These are phyloP conservation scores for Trissolcus japonicus DNA, from an alignment of 2,888 invertebrate species.

Conservation along the genomic window DNA sequence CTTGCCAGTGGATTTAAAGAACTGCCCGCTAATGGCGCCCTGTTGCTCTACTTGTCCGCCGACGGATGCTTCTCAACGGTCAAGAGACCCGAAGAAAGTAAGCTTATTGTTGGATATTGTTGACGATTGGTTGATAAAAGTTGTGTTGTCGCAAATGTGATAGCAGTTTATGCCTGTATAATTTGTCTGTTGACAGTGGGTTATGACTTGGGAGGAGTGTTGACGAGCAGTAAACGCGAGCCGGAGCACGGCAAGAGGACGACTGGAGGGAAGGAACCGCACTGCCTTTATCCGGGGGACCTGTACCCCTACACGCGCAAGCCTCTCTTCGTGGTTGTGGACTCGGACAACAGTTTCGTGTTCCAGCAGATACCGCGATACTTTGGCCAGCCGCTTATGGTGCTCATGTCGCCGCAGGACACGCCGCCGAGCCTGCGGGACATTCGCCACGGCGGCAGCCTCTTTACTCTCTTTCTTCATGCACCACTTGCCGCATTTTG, in stretches of 20 bases:
- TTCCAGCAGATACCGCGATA: slow-evolving; percentile 93
- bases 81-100: slow-evolving; percentile 93
- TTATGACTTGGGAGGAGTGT: slow-evolving; percentile 93
- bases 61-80: slow-evolving; percentile 90
- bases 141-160: no score
- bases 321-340: slow-evolving; percentile 94
- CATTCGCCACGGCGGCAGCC: slow-evolving; percentile 90
- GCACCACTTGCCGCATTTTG: slow-evolving; percentile 95
- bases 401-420: slow-evolving; percentile 95
- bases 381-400: slow-evolving; percentile 95
- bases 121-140: no score
- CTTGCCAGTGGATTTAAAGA: slow-evolving; percentile 95
- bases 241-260: slow-evolving; percentile 78
- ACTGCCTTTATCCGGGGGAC: slow-evolving; percentile 94
- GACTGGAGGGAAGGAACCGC: slow-evolving; percentile 81
- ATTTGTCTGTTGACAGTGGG: slow-evolving; percentile 80
- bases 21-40: slow-evolving; percentile 91
- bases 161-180: slow-evolving; percentile 39
- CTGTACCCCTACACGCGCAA: slow-evolving; percentile 93
- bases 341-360: slow-evolving; percentile 95
- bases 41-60: slow-evolving; percentile 94
- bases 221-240: slow-evolving; percentile 91
- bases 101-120: slow-evolving; percentile 70
- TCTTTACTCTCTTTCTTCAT: slow-evolving; percentile 97
- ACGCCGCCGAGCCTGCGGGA: slow-evolving; percentile 89